phyloP scores from a whole-genome alignment of 2,888 invertebrate species.

The Trachelus troglodyta region DNA sequence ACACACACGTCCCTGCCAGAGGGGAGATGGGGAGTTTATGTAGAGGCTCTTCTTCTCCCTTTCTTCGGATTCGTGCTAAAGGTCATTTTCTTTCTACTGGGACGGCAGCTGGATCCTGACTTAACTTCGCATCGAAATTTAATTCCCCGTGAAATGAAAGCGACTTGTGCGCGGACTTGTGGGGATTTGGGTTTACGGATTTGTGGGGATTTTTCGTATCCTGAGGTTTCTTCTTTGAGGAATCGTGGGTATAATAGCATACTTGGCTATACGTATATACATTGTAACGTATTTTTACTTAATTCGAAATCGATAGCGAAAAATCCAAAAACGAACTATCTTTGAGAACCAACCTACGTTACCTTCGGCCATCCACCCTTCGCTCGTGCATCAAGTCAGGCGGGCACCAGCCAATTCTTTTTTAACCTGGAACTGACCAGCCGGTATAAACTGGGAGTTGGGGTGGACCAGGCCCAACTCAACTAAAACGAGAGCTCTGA shows the following conservation, averaged over 20 bases:
- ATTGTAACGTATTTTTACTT: no score
- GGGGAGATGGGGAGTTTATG: conserved; percentile 20
- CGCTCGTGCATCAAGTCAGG: no score
- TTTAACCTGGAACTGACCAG: no score
- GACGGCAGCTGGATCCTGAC: conserved; percentile 52
- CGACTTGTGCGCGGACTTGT: conserved; percentile 52
- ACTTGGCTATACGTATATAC: background rate
- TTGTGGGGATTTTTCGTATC: conserved; percentile 47
- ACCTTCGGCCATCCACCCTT: no score
- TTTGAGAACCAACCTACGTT: no score
- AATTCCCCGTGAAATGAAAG: conserved; percentile 65
- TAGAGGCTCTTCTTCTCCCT: conserved; percentile 23
- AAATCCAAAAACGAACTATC: no score
- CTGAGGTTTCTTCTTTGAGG: background rate
- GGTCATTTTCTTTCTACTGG: conserved; percentile 51
- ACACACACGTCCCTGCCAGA: conserved; percentile 35
- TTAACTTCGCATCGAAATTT: conserved; percentile 57
- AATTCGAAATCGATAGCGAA: no score
- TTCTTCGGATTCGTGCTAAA: conserved; percentile 36
- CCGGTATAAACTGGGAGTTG: no score
- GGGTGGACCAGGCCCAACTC: no score
- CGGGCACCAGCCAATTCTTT: no score
- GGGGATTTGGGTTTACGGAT: conserved; percentile 55
- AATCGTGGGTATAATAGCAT: background rate
- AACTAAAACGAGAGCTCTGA: no score